phyloP scores from a whole-genome alignment of 2,888 invertebrate species.

The Hypsopygia costalis region DNA sequence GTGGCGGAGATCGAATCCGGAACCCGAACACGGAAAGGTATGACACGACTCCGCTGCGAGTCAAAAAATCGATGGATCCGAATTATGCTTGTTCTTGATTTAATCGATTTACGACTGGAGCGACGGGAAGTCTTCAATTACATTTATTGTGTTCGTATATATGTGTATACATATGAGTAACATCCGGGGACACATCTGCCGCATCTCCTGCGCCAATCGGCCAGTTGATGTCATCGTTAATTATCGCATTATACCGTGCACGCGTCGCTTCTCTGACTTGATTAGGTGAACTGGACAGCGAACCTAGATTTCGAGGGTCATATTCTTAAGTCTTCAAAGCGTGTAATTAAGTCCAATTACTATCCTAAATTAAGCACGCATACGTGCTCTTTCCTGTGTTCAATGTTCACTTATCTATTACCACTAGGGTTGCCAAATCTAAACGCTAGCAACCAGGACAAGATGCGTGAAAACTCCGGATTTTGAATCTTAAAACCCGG shows the following conservation, averaged over 20 bases:
- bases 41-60: neutral
- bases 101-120: conserved; percentile 37
- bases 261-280: conserved; percentile 13
- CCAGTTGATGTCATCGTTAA: conserved; percentile 43
- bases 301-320: neutral
- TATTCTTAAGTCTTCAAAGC: neutral
- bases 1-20: conserved; percentile 9
- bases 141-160: conserved; percentile 49
- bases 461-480: no score
- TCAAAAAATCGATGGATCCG: conserved; percentile 1
- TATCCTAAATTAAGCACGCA: no score
- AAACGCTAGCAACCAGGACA: no score
- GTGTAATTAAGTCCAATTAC: no score
- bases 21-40: conserved; percentile 2
- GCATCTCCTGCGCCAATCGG: conserved; percentile 33
- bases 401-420: no score
- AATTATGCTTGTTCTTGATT: conserved; percentile 21
- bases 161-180: conserved; percentile 55
- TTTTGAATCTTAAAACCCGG: no score
- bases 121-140: conserved; percentile 76
- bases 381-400: no score
- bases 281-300: neutral
- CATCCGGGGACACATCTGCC: conserved; percentile 69
- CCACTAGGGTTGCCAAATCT: no score
- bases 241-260: conserved; percentile 35